phyloP scores from a whole-genome alignment of 2,888 invertebrate species.

The Lasioglossum lativentre region DNA sequence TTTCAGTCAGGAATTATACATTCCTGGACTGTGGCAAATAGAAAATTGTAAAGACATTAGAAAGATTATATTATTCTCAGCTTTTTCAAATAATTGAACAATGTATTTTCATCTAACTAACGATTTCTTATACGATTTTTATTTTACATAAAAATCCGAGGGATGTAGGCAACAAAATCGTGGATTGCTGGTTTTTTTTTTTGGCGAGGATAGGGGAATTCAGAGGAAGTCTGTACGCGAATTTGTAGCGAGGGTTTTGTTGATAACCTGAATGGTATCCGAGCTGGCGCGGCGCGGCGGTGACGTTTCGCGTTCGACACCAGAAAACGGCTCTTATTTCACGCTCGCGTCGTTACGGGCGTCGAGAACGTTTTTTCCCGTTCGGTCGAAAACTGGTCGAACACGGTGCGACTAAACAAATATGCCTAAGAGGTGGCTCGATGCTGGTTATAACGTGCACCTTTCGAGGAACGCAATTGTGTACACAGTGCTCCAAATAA shows the following conservation, averaged over 20 bases:
- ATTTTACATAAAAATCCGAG: background rate
- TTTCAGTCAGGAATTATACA: too few relatives aligned
- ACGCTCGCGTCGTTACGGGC: constrained; percentile 1
- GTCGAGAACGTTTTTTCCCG: constrained; percentile 25
- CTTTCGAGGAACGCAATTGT: constrained; percentile 66
- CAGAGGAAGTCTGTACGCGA: background rate
- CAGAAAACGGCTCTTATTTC: constrained; percentile 36
- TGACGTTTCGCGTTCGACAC: constrained; percentile 31
- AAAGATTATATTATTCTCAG: too few relatives aligned
- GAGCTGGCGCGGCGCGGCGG: background rate
- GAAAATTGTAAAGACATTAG: too few relatives aligned
- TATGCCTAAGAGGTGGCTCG: constrained; percentile 47
- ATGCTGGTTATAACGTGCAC: constrained; percentile 43
- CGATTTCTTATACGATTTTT: background rate
- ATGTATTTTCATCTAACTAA: background rate
- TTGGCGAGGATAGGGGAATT: background rate
- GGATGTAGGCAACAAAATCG: background rate
- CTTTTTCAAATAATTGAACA: background rate
- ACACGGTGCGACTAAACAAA: constrained; percentile 66
- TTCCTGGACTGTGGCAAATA: too few relatives aligned
- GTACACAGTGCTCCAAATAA: constrained; percentile 52
- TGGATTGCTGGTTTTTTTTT: background rate
- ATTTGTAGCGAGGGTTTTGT: constrained; percentile 12
- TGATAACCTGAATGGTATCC: constrained; percentile 35
- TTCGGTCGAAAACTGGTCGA: constrained; percentile 59